Evolutionary conservation across 2,113 vertebrate genomes (phyloP), one percentile per base, ranked within the genome.

Genomic region (Amphiprion percula): DNA sequence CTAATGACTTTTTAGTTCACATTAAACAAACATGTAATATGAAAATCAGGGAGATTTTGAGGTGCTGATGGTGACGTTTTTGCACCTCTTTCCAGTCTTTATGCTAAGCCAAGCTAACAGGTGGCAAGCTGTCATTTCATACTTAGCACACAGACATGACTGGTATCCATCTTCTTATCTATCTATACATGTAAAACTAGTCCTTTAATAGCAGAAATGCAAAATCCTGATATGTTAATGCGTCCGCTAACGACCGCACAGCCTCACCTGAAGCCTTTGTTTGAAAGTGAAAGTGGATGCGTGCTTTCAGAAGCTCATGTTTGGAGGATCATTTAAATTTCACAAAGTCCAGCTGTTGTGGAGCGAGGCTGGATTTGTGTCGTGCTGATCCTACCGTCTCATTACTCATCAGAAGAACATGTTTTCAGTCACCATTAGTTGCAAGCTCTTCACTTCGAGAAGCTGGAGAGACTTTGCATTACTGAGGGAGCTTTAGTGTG

Each of bases 261-360:
- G 46, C 26, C 49, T 46, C 23, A 2, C 17, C 46, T 2, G 64
- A 41, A 30, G 55, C 10, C 2, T 7, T 47, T 19, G 21, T 19
- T 14, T 33, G 5, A 44, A 24, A 23, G 33, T 26, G 3, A 71
- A 58, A 26, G 44, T 12, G 16, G 58, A 3, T 28, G 12, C 16
- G 10, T 60, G 14, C 15, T 73, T 47, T 47, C 17, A 49, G 9
- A 2, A 52, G 24, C 52, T 78, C 23, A 23, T 68, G 10, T 41
- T 21, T 5, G 14, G 4, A 39, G 4, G 63, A 54, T 68, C 9
- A 23, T 71, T 80, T 87, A 10, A 68, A 61, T 59, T 53, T 68
- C 24, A 46, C 8, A 66, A 56, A 26, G 4, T 67, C 24, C 21
- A 30, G 4, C 55, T 52, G 14, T 49, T 15, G 30, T 44, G 46